Percentiles rank a stretch among this genome's conserved stretches.
Evolutionary conservation across 1,140 invertebrate genomes (phyloP).

Genomic region (Drosophila bocqueti): DNA sequence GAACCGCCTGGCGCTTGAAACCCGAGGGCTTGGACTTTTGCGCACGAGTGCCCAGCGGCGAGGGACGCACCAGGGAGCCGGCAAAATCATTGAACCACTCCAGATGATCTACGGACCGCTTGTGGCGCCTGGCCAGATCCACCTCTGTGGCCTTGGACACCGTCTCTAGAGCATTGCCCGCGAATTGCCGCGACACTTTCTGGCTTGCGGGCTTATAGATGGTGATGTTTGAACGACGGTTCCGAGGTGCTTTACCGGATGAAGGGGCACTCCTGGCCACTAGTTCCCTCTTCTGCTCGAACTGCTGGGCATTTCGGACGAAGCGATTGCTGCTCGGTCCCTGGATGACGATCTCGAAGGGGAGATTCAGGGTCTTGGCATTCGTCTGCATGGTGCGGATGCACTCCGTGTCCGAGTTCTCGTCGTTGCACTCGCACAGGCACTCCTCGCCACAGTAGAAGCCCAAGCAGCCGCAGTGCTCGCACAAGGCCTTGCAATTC

Average conservation of each 20-base stretch:
- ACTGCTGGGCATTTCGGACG: slow-evolving; percentile 75
- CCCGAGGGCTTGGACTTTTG: slow-evolving; percentile 33
- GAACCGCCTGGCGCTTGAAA: slow-evolving; percentile 41
- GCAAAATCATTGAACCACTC: slow-evolving; percentile 81
- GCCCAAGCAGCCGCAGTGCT: slow-evolving; percentile 78
- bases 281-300: slow-evolving; percentile 63
- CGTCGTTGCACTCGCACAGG: slow-evolving; percentile 82
- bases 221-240: slow-evolving; percentile 70
- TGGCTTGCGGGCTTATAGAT: slow-evolving; percentile 66
- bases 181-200: not conserved
- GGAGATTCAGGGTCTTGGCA: slow-evolving; percentile 58
- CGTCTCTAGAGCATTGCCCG: slow-evolving; percentile 39
- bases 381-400: slow-evolving; percentile 75
- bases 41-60: slow-evolving; percentile 55
- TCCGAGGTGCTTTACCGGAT: slow-evolving; percentile 13
- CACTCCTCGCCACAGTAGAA: slow-evolving; percentile 85
- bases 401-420: slow-evolving; percentile 76
- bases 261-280: slow-evolving; percentile 20
- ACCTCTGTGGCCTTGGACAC: slow-evolving; percentile 41
- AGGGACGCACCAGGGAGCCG: slow-evolving; percentile 66
- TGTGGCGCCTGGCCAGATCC: slow-evolving; percentile 38
- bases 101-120: slow-evolving; percentile 67
- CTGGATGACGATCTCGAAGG: slow-evolving; percentile 81
- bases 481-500: slow-evolving; percentile 79
- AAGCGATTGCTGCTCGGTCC: slow-evolving; percentile 78